Evolutionary conservation across 2,888 invertebrate species (phyloP), one percentile per base, ranked within the genome.

Genomic region (Prenolepis imparis): DNA sequence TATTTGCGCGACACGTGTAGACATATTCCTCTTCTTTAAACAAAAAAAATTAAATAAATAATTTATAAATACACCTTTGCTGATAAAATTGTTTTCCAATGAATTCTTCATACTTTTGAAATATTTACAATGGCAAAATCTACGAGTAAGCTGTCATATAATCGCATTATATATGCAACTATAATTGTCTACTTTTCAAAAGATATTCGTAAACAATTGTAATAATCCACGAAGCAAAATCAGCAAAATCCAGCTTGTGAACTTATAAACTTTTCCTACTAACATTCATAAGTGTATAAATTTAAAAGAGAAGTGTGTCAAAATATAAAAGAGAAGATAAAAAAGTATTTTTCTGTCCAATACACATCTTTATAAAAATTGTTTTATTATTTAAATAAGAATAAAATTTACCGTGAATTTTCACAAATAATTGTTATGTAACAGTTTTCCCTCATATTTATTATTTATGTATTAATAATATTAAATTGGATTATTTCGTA

Each of bases 41-140:
- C n/a, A 39, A 24, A 52, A 75, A 32, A 12, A 5, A 12, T 61
- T 1, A 15, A 48, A 28, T 73, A 41, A 74, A 21, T 6, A 8
- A 48, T 28, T 28, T 18, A 48, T 32, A 75, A 11, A 74, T 41
- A 15, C 11, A 3, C 39, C 8, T n/a, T 52, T 32, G 41, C 28
- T 74, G 15, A 74, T 44, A 9, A 11, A 63, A 36, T 36, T 36
- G 36, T 36, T 36, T 36, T 36, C 36, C 4, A 36, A 36, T 5
- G 5, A 75, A 12, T 18, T 44, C n/a, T 73, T 63, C 36, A 18
- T 44, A 36, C 15, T n/a, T 75, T 75, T 64, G 18, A 39, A 36
- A 39, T 32, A 75, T 64, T 75, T 32, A 75, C 36, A 36, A 32
- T 18, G 24, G 1, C 5, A 4, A 39, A 64, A 12, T n/a, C 52